phyloP scores from a whole-genome alignment of 1,140 invertebrate genomes.

The Prorops nasuta region DNA sequence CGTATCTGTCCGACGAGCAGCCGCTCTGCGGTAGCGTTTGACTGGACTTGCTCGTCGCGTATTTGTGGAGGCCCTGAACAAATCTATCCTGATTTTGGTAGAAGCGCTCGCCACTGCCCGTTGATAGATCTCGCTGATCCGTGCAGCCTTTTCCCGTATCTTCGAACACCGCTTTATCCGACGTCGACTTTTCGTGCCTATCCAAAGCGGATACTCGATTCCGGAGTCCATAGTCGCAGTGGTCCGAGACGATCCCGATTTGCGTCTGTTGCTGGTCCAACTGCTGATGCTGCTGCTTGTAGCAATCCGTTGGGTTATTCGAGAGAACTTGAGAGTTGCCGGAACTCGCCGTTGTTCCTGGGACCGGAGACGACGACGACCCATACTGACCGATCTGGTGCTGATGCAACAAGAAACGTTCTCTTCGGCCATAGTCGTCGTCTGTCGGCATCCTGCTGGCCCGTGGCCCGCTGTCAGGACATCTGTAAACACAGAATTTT shows the following conservation, averaged over 20 bases:
- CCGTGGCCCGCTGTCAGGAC: slow-evolving; percentile 58
- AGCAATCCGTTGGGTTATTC: slow-evolving; percentile 31
- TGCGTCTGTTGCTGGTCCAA: slow-evolving; percentile 11
- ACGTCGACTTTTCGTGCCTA: slow-evolving; percentile 27
- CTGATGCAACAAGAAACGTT: slow-evolving; percentile 56
- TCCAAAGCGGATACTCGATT: slow-evolving; percentile 18
- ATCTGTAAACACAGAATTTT: too few species aligned
- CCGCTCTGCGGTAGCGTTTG: slow-evolving; percentile 20
- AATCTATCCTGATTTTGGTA: slow-evolving; percentile 29
- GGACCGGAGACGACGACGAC: slow-evolving; percentile 33
- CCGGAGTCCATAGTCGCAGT: slow-evolving; percentile 29
- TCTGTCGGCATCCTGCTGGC: slow-evolving; percentile 58
- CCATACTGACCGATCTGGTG: slow-evolving; percentile 46
- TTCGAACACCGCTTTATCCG: slow-evolving; percentile 24
- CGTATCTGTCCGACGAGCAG: slow-evolving; percentile 25
- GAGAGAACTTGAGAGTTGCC: slow-evolving; percentile 27
- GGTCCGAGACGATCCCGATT: slow-evolving; percentile 19
- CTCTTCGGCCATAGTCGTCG: slow-evolving; percentile 59
- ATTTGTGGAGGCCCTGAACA: slow-evolving; percentile 22
- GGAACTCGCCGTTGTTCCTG: slow-evolving; percentile 32
- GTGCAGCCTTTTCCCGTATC: slow-evolving; percentile 21
- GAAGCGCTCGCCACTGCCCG: slow-evolving; percentile 31
- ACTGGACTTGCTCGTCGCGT: slow-evolving; percentile 2
- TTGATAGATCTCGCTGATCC: slow-evolving; percentile 20
- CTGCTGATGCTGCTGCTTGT: slow-evolving; percentile 32